Conservation (phyloP, 53 echinoderm and acorn worm species). For the Zoroaster sp. region DNA sequence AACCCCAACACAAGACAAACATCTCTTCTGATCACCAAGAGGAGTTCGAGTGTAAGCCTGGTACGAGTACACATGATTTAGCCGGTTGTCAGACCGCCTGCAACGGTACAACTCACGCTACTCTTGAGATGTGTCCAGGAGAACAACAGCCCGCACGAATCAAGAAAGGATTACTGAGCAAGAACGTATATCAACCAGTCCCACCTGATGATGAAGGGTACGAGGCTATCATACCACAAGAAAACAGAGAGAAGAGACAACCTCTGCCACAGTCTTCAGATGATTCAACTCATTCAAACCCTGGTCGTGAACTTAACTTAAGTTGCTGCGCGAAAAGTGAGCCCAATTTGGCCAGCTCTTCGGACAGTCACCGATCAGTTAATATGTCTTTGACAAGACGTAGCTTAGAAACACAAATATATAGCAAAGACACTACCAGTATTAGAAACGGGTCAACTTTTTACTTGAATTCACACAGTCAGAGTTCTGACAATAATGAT, state of each 20-base stretch:
- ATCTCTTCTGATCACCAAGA: background rate
- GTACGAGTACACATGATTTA: background rate
- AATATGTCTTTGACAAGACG: background rate
- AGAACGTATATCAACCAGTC: background rate
- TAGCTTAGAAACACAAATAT: background rate
- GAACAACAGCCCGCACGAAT: background rate
- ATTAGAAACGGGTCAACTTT: background rate
- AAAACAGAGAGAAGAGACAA: background rate
- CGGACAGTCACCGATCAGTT: background rate
- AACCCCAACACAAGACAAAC: too few relatives aligned
- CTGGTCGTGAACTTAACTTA: background rate
- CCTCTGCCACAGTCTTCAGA: background rate
- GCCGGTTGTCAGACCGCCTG: background rate
- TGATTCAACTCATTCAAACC: background rate
- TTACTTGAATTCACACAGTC: background rate
- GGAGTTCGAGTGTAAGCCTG: background rate
- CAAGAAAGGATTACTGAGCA: background rate
- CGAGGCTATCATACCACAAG: too few relatives aligned
- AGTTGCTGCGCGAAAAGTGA: background rate
- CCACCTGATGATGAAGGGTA: background rate
- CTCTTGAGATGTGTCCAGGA: background rate
- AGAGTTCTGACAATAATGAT: background rate
- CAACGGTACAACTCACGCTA: background rate
- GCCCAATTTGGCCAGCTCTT: background rate
- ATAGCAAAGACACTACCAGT: background rate